These are phyloP conservation scores for Eucidaris tribuloides DNA, from an alignment of 35 echinoderm and acorn worm genomes.

Conservation along the genomic window DNA sequence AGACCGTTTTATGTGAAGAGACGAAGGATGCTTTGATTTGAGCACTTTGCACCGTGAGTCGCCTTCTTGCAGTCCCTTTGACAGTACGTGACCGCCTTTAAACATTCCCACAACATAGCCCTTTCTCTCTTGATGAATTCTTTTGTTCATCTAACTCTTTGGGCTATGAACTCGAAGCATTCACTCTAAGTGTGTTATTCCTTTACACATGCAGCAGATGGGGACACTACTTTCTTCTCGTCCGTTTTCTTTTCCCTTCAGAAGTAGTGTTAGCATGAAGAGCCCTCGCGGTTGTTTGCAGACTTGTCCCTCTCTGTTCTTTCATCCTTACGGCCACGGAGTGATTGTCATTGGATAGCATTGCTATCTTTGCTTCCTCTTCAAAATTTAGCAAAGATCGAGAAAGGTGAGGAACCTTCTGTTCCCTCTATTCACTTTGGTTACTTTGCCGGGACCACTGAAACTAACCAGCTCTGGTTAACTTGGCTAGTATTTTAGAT, in stretches of 20 bases:
- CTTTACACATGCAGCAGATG: constrained; percentile 17
- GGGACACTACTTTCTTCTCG: background rate
- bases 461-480: constrained; percentile 50
- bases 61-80: constrained; percentile 43
- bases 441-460: constrained; percentile 19
- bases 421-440: background rate
- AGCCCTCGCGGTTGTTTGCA: background rate
- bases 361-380: constrained; percentile 43
- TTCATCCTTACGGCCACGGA: constrained; percentile 15
- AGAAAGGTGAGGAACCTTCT: constrained; percentile 34
- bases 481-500: constrained; percentile 54
- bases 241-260: background rate
- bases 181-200: constrained; percentile 20
- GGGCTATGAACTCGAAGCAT: constrained; percentile 28
- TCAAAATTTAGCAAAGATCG: constrained; percentile 46
- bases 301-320: background rate
- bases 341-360: constrained; percentile 52
- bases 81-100: constrained; percentile 29
- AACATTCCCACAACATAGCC: constrained; percentile 72
- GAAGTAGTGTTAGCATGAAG: background rate
- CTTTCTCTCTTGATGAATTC: constrained; percentile 4
- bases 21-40: constrained; percentile 35
- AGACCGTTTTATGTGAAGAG: constrained; percentile 28
- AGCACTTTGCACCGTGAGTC: constrained; percentile 16
- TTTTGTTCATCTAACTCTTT: constrained; percentile 23